Evolutionary conservation across 1,140 invertebrate genomes (phyloP).

Genomic region (Andrena cerasifolii): DNA sequence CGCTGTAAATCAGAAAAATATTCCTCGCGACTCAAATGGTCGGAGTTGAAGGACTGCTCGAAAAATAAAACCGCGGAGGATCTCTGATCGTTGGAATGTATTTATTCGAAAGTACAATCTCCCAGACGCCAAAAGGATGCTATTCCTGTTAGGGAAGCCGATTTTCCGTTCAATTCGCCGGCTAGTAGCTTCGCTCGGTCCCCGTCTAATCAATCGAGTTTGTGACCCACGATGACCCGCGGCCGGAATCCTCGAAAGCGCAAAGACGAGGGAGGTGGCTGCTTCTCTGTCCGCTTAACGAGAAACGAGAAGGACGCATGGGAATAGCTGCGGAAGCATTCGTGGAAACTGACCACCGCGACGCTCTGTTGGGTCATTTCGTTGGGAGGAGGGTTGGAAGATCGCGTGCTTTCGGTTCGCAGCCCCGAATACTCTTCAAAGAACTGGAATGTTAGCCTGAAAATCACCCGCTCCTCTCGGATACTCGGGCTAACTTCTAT

Average conservation of each 20-base stretch:
- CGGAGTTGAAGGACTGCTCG: too few relatives aligned
- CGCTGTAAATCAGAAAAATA: too few relatives aligned
- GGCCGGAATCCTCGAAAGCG: neutral
- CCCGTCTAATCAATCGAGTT: neutral
- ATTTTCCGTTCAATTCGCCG: neutral
- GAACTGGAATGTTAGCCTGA: neutral
- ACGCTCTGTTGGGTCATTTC: neutral
- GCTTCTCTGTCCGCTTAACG: neutral
- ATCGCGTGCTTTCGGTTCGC: neutral
- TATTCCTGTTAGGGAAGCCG: neutral
- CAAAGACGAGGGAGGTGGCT: neutral
- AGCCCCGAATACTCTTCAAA: neutral
- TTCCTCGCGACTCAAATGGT: too few relatives aligned
- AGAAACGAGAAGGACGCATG: neutral
- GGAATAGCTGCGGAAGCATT: neutral
- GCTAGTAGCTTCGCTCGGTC: neutral
- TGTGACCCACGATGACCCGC: neutral
- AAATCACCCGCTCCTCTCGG: slow-evolving; percentile 2
- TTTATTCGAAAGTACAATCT: neutral
- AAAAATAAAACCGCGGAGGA: too few relatives aligned
- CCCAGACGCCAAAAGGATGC: neutral
- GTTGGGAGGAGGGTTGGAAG: neutral
- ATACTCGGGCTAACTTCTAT: neutral
- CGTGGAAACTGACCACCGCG: neutral
- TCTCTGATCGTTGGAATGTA: too few relatives aligned